phyloP scores from a whole-genome alignment of 2,113 vertebrate genomes.

The Oryzias curvinotus region DNA sequence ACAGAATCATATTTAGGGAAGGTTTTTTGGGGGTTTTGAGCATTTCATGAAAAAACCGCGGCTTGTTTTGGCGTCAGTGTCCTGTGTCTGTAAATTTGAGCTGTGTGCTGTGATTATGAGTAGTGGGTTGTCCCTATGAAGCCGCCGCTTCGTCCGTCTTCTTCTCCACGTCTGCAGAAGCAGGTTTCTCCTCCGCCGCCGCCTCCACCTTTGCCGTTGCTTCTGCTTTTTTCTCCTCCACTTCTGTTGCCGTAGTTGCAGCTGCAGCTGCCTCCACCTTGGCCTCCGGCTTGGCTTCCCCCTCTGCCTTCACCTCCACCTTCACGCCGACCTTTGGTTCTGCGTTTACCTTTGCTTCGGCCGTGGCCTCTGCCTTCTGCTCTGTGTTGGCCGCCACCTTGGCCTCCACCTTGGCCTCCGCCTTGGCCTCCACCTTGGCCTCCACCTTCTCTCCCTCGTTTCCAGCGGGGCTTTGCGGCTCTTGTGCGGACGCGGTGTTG shows the following conservation, averaged over 20 bases:
- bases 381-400: constrained; percentile 25
- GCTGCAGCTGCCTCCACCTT: constrained; percentile 12
- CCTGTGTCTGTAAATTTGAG: constrained; percentile 34
- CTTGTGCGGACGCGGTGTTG: constrained; percentile 33
- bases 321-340: constrained; percentile 21
- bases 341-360: constrained; percentile 13
- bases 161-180: constrained; percentile 49
- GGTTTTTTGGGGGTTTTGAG: constrained; percentile 36
- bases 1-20: constrained; percentile 32
- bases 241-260: neutral
- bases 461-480: constrained; percentile 2
- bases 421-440: constrained; percentile 22
- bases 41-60: constrained; percentile 31
- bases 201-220: constrained; percentile 31
- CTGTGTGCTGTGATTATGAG: constrained; percentile 30
- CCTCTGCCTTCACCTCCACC: constrained; percentile 35
- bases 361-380: constrained; percentile 16
- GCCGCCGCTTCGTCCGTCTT: constrained; percentile 58
- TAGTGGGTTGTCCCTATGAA: constrained; percentile 69
- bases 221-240: too few relatives aligned
- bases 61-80: constrained; percentile 26
- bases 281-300: constrained; percentile 11
- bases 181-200: constrained; percentile 34
- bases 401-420: constrained; percentile 23
- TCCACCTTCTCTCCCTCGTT: constrained; percentile 41